Evolutionary conservation across 1,140 invertebrate species (phyloP), one percentile per base, ranked within the genome.

Genomic region (Rhagoletis pomonella): DNA sequence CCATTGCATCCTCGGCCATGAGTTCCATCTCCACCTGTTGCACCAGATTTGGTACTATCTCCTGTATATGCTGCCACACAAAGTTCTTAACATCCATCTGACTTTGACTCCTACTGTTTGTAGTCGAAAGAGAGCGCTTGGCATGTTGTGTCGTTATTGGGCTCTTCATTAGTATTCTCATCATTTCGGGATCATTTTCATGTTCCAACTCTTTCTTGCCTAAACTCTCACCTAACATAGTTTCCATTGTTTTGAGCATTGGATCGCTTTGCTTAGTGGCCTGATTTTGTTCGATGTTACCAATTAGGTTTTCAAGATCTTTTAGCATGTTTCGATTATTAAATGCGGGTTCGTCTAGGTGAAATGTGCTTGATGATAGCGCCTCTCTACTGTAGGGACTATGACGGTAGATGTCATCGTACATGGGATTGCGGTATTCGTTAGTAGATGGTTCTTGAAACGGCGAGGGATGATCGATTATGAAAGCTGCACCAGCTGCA

Each of bases 1-100:
- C 87, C 4, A 64, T 64, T 64, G 55, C 59, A 14, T 89, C 86
- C 0, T 87, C 73, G 65, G 91, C 90, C 88, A 89, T 88, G 0
- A 92, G 89, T 81, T 93, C 90, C 59, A 93, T 92, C 64, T 93
- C 92, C 3, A 94, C 90, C 87, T 93, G 93, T 86, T 93, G 93
- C 29, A 93, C 93, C 58, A 92, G 88, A 86, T 92, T 92, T 0
- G 92, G 92, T 2, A 91, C 90, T 87, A 93, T 92, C 4, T 93
- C 92, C 84, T 93, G 92, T n/a, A 93, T 93, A 81, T 93, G 92
- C 58, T 93, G 91, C 90, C 91, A 92, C 14, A 93, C 92, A 87
- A 93, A 93, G 88, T 90, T 92, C 84, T 91, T 91, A 29, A 88
- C 87, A 87, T 87, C 87, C 39, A 89, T 47, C 81, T 85, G 59